Percentiles rank a stretch among this genome's conserved stretches.
These are phyloP conservation scores for Phalangium opilio DNA, from an alignment of 2,888 invertebrate species.

Conservation along the genomic window DNA sequence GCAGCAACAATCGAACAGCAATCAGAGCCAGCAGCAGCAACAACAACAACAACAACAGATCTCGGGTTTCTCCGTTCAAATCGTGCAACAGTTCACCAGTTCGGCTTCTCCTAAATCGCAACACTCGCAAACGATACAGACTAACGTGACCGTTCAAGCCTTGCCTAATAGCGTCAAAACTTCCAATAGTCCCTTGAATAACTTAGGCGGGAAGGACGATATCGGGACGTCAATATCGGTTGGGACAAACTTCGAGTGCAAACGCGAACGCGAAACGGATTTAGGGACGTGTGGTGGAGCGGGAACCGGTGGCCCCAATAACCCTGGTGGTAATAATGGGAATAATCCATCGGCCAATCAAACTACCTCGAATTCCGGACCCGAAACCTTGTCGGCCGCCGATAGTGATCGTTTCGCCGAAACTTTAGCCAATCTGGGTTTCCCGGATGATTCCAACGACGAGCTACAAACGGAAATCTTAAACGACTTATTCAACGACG, in stretches of 20 bases:
- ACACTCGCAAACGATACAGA: conserved; percentile 71
- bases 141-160: conserved; percentile 79
- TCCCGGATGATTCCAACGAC: conserved; percentile 56
- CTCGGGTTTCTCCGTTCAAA: conserved; percentile 61
- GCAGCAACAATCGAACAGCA: too few species aligned
- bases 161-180: conserved; percentile 33
- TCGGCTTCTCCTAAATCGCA: conserved; percentile 31
- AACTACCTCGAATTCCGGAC: conserved; percentile 36
- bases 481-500: conserved; percentile 61
- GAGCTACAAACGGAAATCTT: conserved; percentile 57
- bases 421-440: conserved; percentile 15
- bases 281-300: neutral
- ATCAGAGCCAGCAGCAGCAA: neutral
- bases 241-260: conserved; percentile 48
- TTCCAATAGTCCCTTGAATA: conserved; percentile 9
- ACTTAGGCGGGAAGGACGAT: too few species aligned
- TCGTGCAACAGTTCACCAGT: conserved; percentile 72
- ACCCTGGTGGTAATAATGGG: neutral
- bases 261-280: conserved; percentile 17
- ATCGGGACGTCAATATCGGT: conserved; percentile 20
- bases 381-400: conserved; percentile 4
- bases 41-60: neutral
- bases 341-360: conserved; percentile 48
- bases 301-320: neutral
- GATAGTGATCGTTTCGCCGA: conserved; percentile 10